Percentiles rank a stretch among this genome's conserved stretches.
phyloP scores from a whole-genome alignment of 2,888 invertebrate species.

The Steinernema hermaphroditum region DNA sequence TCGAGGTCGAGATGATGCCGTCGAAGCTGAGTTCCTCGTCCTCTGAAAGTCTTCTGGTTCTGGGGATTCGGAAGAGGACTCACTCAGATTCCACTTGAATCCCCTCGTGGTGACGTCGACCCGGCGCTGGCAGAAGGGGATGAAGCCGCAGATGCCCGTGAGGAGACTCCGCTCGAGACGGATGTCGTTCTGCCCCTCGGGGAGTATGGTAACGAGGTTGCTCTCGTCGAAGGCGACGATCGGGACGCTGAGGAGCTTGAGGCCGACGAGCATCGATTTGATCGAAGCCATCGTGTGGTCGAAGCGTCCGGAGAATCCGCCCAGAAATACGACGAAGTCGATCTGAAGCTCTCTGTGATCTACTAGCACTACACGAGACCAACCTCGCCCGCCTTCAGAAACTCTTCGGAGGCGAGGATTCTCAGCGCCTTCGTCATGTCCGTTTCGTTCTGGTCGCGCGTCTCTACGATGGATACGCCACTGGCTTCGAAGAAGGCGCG shows the following conservation, averaged over 20 bases:
- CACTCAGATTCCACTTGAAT: constrained; percentile 56
- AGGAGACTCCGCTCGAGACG: constrained; percentile 21
- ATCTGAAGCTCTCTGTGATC: constrained; percentile 30
- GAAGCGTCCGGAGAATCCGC: constrained; percentile 58
- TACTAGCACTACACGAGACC: background rate
- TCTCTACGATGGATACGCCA: constrained; percentile 33
- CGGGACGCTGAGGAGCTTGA: background rate
- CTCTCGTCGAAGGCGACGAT: constrained; percentile 1
- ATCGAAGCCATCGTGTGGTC: constrained; percentile 59
- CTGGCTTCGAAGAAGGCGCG: constrained; percentile 40
- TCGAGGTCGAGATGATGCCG: constrained; percentile 21
- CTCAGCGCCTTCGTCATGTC: constrained; percentile 51
- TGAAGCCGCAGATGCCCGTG: constrained; percentile 53
- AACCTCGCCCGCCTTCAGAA: constrained; percentile 4
- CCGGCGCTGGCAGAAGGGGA: constrained; percentile 54
- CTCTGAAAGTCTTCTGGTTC: background rate
- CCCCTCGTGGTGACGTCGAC: constrained; percentile 55
- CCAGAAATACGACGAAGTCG: constrained; percentile 44
- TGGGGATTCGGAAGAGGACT: background rate
- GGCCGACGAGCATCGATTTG: constrained; percentile 43
- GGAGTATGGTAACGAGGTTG: constrained; percentile 24
- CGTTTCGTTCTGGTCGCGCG: constrained; percentile 51
- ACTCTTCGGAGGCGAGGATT: constrained; percentile 36
- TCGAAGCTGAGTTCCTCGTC: constrained; percentile 19
- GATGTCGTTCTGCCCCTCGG: constrained; percentile 14